A percentile compares a stretch with the other conserved stretches of the same genome.
Evolutionary conservation across 2,888 invertebrate genomes (phyloP).

Genomic region (Thalpophila matura): DNA sequence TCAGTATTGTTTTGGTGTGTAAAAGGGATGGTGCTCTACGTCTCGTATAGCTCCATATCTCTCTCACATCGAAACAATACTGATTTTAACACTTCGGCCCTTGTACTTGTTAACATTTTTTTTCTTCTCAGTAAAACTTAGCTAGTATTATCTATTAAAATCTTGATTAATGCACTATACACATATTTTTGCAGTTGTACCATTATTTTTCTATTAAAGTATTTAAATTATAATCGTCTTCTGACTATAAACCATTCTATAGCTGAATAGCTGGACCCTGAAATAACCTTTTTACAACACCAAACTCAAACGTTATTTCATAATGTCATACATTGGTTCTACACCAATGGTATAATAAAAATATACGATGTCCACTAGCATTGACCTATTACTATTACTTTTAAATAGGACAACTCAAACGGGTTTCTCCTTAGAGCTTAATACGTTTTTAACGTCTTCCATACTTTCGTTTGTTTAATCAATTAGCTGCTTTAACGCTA

Average conservation of each 20-base stretch:
- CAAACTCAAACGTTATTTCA: neutral
- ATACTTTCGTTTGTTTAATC: conserved; percentile 44
- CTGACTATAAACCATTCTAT: neutral
- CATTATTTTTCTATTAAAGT: no score
- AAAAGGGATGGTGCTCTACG: neutral
- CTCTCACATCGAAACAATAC: no score
- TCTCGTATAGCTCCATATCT: no score
- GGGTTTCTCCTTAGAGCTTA: conserved; percentile 30
- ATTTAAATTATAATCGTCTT: no score
- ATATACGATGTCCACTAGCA: conserved; percentile 8
- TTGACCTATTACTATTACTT: conserved; percentile 17
- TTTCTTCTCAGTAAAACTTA: no score
- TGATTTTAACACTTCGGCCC: no score
- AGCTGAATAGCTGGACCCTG: no score
- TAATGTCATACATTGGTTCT: conserved; percentile 11
- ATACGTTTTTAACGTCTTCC: conserved; percentile 43
- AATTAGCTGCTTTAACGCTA: conserved; percentile 44
- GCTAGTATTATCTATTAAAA: no score
- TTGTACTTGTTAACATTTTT: no score
- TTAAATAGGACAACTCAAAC: conserved; percentile 11
- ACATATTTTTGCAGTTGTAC: no score
- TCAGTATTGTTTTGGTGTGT: no score
- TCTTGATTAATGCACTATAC: no score
- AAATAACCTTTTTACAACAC: neutral
- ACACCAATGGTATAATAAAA: conserved; percentile 27